Conservation (phyloP, 2,888 invertebrate species). For the Leptogaster cylindrica region DNA sequence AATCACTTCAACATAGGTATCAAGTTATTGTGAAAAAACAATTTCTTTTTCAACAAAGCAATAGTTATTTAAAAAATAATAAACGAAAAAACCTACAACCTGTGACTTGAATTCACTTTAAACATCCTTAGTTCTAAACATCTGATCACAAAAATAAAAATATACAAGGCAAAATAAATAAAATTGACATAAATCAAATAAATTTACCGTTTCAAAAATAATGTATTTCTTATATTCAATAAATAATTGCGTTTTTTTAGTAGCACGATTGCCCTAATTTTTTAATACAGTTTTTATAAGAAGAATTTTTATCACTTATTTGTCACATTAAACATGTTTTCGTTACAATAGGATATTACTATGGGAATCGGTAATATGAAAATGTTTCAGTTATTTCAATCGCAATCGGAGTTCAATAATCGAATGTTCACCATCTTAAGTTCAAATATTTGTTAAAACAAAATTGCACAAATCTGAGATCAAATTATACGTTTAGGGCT, state of each 20-base stretch:
- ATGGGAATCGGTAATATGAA: background rate
- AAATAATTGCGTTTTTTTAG: slow-evolving; percentile 32
- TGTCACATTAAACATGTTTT: slow-evolving; percentile 41
- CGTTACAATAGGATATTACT: slow-evolving; percentile 41
- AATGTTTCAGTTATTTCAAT: slow-evolving; percentile 42
- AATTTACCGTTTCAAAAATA: no score
- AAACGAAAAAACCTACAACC: slow-evolving; percentile 28
- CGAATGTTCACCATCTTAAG: slow-evolving; percentile 42
- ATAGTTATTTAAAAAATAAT: slow-evolving; percentile 1
- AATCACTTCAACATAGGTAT: no score
- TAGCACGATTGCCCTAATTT: slow-evolving; percentile 1
- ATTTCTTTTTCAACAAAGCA: no score
- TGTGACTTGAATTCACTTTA: slow-evolving; percentile 48
- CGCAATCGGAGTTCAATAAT: slow-evolving; percentile 5
- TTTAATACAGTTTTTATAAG: slow-evolving; percentile 2
- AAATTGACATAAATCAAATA: no score
- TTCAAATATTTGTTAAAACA: slow-evolving; percentile 19
- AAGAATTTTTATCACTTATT: slow-evolving; percentile 47
- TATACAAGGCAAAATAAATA: background rate
- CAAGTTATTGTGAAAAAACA: no score
- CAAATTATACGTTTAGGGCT: slow-evolving; percentile 41
- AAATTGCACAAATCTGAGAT: background rate
- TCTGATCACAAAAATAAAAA: slow-evolving; percentile 58
- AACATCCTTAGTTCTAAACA: slow-evolving; percentile 59
- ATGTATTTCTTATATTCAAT: slow-evolving; percentile 7